Base-by-base conservation (phyloP, 2,113 vertebrate genomes). In the Electrona antarctica region DNA sequence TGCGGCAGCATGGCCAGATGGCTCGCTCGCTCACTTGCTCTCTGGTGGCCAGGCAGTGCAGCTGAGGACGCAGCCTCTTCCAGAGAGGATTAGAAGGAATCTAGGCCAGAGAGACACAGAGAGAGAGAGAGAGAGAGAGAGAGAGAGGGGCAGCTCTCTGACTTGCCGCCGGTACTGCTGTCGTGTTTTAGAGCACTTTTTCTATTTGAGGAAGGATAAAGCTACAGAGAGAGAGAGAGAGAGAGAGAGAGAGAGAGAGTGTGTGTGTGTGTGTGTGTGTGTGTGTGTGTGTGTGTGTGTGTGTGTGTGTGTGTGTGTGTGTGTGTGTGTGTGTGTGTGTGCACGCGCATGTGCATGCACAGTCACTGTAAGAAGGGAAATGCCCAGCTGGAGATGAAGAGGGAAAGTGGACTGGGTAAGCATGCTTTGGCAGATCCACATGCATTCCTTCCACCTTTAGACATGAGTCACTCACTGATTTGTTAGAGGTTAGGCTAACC, bases 51-150 rank as follows among this genome's bases (percentile, higher is more conserved):
- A 83, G 78, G 82, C 82, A 81, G 88, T 89, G 88, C 90, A 93
- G 90, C 87, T 90, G 88, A 91, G 91, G 91, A 92, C 88, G 67
- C 60, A 76, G 78, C 68, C 82, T 86, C 86, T 93, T 92, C 91
- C 89, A 90, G 90, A 91, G 89, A 82, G 90, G 90, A 92, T 91
- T 90, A 89, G 77, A 88, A 84, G 86, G 87, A 92, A 92, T 91
- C 88, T 93, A 92, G 91, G 92, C 88, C 92, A 93, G 82, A 8
- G 56, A 28, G 7, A 29, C 28, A 13, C 48, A 49, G 13, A 14
- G 33, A 41, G 33, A 83, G 50, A 21, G 62, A 51, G 13, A 14
- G 52, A 28, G 60, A 55, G 28, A 15, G 21, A 83, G 50, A 80
- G 85, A 88, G 86, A 86, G 85, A 41, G 79, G 84, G 78, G 81